These are phyloP conservation scores for Myiozetetes cayanensis DNA, from an alignment of 2,113 vertebrate species.

Conservation along the genomic window DNA sequence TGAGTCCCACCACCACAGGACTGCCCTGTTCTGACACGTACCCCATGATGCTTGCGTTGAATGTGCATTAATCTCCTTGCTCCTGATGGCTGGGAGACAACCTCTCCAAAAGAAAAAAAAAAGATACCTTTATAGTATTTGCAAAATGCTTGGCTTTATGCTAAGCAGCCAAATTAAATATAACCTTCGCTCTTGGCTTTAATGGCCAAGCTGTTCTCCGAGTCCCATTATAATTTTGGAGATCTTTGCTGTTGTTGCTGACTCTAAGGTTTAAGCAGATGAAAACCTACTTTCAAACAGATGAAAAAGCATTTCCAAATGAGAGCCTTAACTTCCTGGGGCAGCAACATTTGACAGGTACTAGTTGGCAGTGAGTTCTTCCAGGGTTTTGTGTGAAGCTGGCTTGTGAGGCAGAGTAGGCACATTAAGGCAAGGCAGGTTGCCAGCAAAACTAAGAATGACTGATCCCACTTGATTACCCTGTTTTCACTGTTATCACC, in stretches of 20 bases:
- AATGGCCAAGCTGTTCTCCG: not conserved
- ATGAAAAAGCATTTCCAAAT: not conserved
- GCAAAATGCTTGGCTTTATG: not conserved
- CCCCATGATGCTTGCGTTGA: constrained; percentile 29
- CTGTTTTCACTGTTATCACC: not conserved
- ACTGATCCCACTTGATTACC: not conserved
- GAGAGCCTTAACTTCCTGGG: not conserved
- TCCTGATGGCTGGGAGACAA: constrained; percentile 17
- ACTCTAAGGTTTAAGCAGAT: not conserved
- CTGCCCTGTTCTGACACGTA: constrained; percentile 47
- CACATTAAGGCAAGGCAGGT: not conserved
- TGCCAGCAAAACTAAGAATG: not conserved
- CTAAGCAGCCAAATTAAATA: constrained; percentile 20
- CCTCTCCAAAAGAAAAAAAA: not conserved
- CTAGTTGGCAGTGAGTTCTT: not conserved
- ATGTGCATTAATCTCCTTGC: constrained; percentile 13
- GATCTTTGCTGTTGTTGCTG: not conserved
- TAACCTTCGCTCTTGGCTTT: not conserved
- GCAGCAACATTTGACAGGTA: not conserved
- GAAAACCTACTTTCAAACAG: not conserved
- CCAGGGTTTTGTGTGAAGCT: not conserved
- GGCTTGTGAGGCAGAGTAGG: not conserved
- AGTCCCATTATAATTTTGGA: not conserved
- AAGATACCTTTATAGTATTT: not conserved
- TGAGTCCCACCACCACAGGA: not conserved